Evolutionary conservation across 2,797 vertebrate genomes (phyloP).

Genomic region (Calcarius lapponicus): DNA sequence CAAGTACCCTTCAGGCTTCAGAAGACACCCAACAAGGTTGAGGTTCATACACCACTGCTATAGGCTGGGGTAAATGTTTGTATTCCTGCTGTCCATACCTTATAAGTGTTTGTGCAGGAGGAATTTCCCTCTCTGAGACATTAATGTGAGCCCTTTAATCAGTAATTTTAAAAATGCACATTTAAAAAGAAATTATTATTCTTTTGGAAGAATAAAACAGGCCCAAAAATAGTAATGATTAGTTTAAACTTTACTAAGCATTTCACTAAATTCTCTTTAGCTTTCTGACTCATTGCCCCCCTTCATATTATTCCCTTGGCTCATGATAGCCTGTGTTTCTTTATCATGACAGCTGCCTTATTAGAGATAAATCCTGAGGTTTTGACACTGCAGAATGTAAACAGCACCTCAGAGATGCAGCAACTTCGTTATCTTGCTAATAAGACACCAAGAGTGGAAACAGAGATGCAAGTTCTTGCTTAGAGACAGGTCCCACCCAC

Average conservation of each 20-base stretch:
- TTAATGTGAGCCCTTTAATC: neutral
- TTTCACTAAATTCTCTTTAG: neutral
- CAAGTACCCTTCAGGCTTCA: neutral
- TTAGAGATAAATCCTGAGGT: neutral
- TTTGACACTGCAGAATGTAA: neutral
- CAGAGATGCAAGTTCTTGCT: neutral
- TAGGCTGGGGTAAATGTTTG: neutral
- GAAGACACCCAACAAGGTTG: neutral
- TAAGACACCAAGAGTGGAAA: neutral
- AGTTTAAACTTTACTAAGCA: neutral
- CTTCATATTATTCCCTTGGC: neutral
- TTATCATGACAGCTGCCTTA: neutral
- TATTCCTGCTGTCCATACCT: neutral
- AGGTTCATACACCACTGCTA: neutral
- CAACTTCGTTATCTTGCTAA: neutral
- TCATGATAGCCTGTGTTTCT: neutral
- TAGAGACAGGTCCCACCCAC: neutral
- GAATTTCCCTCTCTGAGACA: neutral
- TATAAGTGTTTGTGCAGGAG: neutral
- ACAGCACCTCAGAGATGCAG: neutral
- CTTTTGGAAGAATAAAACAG: neutral
- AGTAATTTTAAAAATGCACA: neutral
- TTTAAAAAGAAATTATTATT: neutral
- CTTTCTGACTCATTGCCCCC: neutral
- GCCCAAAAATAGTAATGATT: neutral